phyloP scores from a whole-genome alignment of 2,888 invertebrate species.

The Acrocera orbiculus region DNA sequence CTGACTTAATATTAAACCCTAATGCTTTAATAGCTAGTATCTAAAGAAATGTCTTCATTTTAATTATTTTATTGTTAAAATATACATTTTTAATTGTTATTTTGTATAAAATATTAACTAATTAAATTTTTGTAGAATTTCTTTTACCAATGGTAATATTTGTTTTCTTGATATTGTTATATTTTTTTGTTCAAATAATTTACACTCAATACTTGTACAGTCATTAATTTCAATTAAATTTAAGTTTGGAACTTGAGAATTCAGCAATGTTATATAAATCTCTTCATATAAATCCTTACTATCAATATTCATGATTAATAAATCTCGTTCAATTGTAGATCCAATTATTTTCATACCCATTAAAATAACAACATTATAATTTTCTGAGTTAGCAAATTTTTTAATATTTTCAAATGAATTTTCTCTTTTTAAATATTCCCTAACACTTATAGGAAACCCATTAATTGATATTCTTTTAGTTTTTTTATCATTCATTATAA shows the following conservation, averaged over 20 bases:
- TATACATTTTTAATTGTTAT: too few relatives aligned
- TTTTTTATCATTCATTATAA: constrained; percentile 16
- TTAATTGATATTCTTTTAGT: constrained; percentile 37
- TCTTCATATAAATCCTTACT: constrained; percentile 17
- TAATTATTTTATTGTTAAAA: too few relatives aligned
- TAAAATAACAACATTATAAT: constrained; percentile 35
- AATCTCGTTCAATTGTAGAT: constrained; percentile 37
- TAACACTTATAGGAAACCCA: constrained; percentile 28
- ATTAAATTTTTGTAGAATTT: too few relatives aligned
- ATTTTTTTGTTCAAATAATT: constrained; percentile 40
- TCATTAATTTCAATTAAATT: constrained; percentile 27
- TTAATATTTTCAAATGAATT: constrained; percentile 34
- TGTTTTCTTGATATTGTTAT: constrained; percentile 48
- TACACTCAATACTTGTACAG: constrained; percentile 26
- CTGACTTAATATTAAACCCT: too few relatives aligned
- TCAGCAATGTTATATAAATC: constrained; percentile 17
- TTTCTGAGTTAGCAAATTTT: constrained; percentile 32
- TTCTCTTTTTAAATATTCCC: constrained; percentile 18
- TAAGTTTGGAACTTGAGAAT: constrained; percentile 15
- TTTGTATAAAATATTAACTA: too few relatives aligned
- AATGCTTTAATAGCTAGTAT: too few relatives aligned
- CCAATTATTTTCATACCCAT: constrained; percentile 42
- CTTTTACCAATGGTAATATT: constrained; percentile 43
- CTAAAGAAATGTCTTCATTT: too few relatives aligned
- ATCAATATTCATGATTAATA: constrained; percentile 34